Percentiles rank a stretch among this genome's conserved stretches.
Conservation (phyloP, 2,888 invertebrate genomes). For the Cremastinae sp. region DNA sequence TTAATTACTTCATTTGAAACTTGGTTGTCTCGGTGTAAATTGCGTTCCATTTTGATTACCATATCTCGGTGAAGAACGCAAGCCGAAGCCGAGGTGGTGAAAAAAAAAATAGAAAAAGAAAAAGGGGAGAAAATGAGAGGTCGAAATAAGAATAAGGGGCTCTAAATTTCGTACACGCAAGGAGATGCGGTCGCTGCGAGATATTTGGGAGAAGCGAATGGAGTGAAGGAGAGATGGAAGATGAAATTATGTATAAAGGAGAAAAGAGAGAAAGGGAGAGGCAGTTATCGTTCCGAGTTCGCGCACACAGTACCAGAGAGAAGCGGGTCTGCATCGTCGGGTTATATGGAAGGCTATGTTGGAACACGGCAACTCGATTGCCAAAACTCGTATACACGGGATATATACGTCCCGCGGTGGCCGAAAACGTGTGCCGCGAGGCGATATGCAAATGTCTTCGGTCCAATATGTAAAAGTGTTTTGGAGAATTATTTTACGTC, state of each 20-base stretch:
- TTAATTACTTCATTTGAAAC: slow-evolving; percentile 63
- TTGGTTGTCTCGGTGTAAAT: slow-evolving; percentile 62
- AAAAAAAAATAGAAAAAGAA: slow-evolving; percentile 26
- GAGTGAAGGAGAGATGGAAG: slow-evolving; percentile 31
- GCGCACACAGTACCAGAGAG: slow-evolving; percentile 20
- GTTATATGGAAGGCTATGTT: slow-evolving; percentile 44
- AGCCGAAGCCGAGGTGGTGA: slow-evolving; percentile 41
- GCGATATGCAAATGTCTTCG: slow-evolving; percentile 64
- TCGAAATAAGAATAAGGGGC: neutral
- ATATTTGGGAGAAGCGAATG: slow-evolving; percentile 39
- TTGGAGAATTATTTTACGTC: slow-evolving; percentile 64
- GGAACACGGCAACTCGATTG: slow-evolving; percentile 44
- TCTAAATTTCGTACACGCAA: slow-evolving; percentile 29
- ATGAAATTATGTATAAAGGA: slow-evolving; percentile 5
- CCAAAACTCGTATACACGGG: slow-evolving; percentile 8
- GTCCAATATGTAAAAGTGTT: slow-evolving; percentile 67
- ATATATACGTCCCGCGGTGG: slow-evolving; percentile 42
- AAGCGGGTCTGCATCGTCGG: slow-evolving; percentile 26
- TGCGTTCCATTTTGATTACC: slow-evolving; percentile 63
- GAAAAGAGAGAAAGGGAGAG: slow-evolving; percentile 31
- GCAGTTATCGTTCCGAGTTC: slow-evolving; percentile 47
- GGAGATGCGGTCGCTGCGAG: slow-evolving; percentile 34
- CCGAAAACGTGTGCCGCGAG: slow-evolving; percentile 60
- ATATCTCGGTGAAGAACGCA: slow-evolving; percentile 42
- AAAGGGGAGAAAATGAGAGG: slow-evolving; percentile 12